These are phyloP conservation scores for Paramisgurnus dabryanus DNA, from an alignment of 2,113 vertebrate genomes.

Conservation along the genomic window DNA sequence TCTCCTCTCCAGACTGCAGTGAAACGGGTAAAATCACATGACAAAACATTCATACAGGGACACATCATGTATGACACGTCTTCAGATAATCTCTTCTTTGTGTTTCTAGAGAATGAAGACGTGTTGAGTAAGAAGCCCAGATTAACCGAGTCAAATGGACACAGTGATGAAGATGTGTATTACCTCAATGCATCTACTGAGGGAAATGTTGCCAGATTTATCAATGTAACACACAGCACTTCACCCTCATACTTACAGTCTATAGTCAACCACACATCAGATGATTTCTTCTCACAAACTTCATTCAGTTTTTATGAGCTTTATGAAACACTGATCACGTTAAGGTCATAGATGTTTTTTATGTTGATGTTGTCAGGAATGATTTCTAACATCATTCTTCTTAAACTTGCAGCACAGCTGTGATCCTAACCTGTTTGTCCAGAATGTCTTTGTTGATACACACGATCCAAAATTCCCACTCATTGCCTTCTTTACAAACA, in stretches of 20 bases:
- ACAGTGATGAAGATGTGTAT: conserved; percentile 62
- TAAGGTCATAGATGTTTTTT: background rate
- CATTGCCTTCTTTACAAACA: conserved; percentile 91
- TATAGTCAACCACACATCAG: too few relatives aligned
- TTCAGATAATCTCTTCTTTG: background rate
- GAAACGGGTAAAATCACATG: conserved; percentile 16
- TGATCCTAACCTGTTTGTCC: conserved; percentile 88
- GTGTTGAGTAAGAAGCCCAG: conserved; percentile 32
- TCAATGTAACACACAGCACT: conserved; percentile 81
- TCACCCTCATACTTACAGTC: background rate
- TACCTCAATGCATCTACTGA: conserved; percentile 87
- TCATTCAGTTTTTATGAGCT: too few relatives aligned
- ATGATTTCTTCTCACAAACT: too few relatives aligned
- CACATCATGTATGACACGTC: background rate
- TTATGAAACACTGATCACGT: too few relatives aligned
- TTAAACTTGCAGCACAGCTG: conserved; percentile 84
- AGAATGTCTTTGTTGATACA: conserved; percentile 92
- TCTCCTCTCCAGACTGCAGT: background rate
- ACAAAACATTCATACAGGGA: background rate
- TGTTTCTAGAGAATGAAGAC: conserved; percentile 4
- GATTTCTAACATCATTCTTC: background rate
- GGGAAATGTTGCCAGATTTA: conserved; percentile 92
- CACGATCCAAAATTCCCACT: conserved; percentile 86
- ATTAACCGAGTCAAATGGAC: background rate
- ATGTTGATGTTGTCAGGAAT: too few relatives aligned